These are phyloP conservation scores for Chloropsis hardwickii DNA, from an alignment of 2,113 vertebrate genomes.

Conservation along the genomic window DNA sequence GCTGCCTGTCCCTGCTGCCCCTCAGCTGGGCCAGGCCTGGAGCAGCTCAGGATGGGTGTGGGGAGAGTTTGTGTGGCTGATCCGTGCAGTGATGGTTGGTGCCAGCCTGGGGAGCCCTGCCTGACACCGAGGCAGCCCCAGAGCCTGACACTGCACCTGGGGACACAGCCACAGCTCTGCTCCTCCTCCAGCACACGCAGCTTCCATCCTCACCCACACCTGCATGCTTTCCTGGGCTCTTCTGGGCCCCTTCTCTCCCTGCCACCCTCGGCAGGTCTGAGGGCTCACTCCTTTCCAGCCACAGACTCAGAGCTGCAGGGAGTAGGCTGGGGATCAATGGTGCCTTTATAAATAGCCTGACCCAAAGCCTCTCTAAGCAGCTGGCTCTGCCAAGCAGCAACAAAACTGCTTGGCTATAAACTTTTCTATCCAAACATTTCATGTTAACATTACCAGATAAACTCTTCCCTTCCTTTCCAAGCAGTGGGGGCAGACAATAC, in stretches of 20 bases:
- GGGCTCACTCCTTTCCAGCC: not conserved
- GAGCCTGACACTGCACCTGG: fast-evolving
- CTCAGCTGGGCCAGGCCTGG: not conserved
- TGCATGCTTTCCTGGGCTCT: not conserved
- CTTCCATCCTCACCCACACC: fast-evolving
- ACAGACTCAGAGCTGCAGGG: fast-evolving
- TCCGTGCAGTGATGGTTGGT: not conserved
- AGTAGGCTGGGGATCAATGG: not conserved
- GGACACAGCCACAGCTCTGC: not conserved
- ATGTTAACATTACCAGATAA: fast-evolving
- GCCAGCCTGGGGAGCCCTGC: not conserved
- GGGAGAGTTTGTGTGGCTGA: not conserved
- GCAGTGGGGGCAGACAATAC: fast-evolving
- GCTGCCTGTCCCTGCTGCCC: not conserved
- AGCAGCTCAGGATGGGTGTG: fast-evolving
- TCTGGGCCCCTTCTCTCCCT: not conserved
- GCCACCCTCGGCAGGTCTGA: not conserved
- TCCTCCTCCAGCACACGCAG: fast-evolving
- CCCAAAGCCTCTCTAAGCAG: slow-evolving; percentile 31
- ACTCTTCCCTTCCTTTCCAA: not conserved
- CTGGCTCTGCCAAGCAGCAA: not conserved
- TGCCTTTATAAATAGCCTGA: not conserved
- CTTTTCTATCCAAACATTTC: not conserved
- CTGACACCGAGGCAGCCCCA: fast-evolving
- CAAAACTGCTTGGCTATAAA: not conserved